Evolutionary conservation across 2,888 invertebrate species (phyloP).

Genomic region (Tricholauxania praeusta): DNA sequence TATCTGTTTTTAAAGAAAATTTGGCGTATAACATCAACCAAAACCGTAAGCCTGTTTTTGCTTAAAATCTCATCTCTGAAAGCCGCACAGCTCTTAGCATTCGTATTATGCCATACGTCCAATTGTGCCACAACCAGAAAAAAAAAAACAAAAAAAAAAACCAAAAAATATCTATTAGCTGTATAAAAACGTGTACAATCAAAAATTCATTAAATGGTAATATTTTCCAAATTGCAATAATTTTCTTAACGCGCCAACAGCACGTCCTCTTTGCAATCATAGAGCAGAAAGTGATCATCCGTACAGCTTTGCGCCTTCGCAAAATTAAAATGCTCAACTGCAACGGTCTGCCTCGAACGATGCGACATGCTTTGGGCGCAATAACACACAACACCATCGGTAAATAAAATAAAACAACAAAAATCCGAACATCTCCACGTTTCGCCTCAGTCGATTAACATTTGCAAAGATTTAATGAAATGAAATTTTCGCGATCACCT

Average conservation of each 20-base stretch:
- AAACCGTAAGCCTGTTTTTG: no score
- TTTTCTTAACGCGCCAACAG: slow-evolving; percentile 44
- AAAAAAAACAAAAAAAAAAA: slow-evolving; percentile 10
- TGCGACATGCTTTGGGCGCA: slow-evolving; percentile 34
- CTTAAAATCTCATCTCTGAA: no score
- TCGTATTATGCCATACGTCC: no score
- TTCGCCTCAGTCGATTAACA: slow-evolving; percentile 47
- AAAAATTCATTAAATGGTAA: slow-evolving; percentile 55
- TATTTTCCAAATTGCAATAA: slow-evolving; percentile 55
- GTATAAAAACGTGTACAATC: slow-evolving; percentile 42
- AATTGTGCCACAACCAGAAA: slow-evolving; percentile 22
- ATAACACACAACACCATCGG: background rate
- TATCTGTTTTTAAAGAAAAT: no score
- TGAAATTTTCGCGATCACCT: slow-evolving; percentile 59
- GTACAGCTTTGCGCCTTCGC: slow-evolving; percentile 39
- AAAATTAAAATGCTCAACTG: slow-evolving; percentile 47
- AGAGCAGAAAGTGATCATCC: slow-evolving; percentile 26
- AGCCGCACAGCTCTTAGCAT: no score
- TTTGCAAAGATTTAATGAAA: slow-evolving; percentile 56
- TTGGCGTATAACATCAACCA: no score
- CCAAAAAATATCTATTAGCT: background rate
- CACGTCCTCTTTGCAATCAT: slow-evolving; percentile 4
- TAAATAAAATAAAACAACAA: background rate
- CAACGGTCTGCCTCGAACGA: background rate
- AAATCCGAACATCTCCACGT: slow-evolving; percentile 14